phyloP scores from a whole-genome alignment of 2,888 invertebrate species.

The Exocentrus adspersus region DNA sequence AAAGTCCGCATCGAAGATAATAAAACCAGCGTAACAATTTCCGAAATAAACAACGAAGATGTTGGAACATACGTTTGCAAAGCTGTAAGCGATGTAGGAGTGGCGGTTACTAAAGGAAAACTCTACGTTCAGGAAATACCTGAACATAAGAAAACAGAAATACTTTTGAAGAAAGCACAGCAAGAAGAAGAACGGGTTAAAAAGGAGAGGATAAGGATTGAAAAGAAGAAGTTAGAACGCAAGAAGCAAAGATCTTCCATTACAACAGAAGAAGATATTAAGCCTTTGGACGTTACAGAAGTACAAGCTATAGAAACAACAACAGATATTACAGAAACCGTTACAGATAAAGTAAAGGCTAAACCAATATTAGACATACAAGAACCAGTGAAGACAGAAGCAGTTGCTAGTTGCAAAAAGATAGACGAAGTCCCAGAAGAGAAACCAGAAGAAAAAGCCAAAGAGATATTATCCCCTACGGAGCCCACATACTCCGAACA shows the following conservation, averaged over 20 bases:
- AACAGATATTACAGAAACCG: slow-evolving; percentile 66
- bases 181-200: slow-evolving; percentile 66
- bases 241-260: slow-evolving; percentile 52
- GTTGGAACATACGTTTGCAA: slow-evolving; percentile 85
- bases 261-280: slow-evolving; percentile 63
- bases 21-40: slow-evolving; percentile 76
- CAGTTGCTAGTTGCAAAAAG: slow-evolving; percentile 72
- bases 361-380: slow-evolving; percentile 68
- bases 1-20: slow-evolving; percentile 77
- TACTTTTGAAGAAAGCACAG: slow-evolving; percentile 61
- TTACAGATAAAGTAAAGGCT: slow-evolving; percentile 63
- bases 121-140: slow-evolving; percentile 72
- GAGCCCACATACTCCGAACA: slow-evolving; percentile 71
- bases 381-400: slow-evolving; percentile 70
- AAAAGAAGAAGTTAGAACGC: slow-evolving; percentile 60
- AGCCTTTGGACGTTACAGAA: slow-evolving; percentile 65
- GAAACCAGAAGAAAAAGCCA: slow-evolving; percentile 62
- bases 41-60: slow-evolving; percentile 71
- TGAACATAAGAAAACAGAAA: slow-evolving; percentile 63
- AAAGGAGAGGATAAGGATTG: slow-evolving; percentile 65
- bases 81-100: slow-evolving; percentile 86
- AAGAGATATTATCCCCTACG: slow-evolving; percentile 66
- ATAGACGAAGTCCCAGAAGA: slow-evolving; percentile 66
- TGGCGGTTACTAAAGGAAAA: slow-evolving; percentile 81
- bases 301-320: slow-evolving; percentile 68